Evolutionary conservation across 2,888 invertebrate species (phyloP), one percentile per base, ranked within the genome.

Genomic region (Ochropacha duplaris): DNA sequence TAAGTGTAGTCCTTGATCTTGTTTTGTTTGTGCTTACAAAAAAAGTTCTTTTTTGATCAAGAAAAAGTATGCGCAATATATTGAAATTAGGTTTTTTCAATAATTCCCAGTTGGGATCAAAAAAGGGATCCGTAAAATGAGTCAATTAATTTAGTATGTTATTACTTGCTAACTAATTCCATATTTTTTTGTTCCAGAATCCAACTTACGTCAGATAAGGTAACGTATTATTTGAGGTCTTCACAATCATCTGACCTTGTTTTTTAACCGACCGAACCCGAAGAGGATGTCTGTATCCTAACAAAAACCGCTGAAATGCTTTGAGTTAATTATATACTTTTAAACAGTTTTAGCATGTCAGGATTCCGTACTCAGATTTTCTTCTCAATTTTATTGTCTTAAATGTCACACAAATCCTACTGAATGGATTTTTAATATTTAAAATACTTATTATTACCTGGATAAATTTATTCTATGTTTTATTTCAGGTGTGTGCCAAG

Each of bases 101-200:
- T 5, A 36, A 36, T 36, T 36, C 36, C 36, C 36, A 36, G 5
- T 1, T n/a, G 36, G 36, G 36, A 44, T 19, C 44, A 16, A 9
- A 44, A 19, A 44, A 44, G 44, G 44, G 44, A 44, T 44, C 44
- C 2, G 44, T 6, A 39, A 16, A 44, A 44, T 44, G 16, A 44
- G 19, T 44, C 44, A 44, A 44, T 44, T 44, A 44, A 44, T 19
- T 72, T 69, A 69, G 67, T 64, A 66, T 58, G 57, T 65, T 50
- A 59, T 66, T 62, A 64, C 65, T 65, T 59, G 49, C 54, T 66
- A 55, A 56, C 16, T 54, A 57, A 65, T 49, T 39, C 60, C 52
- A 61, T 65, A 49, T 58, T 66, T 66, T 67, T 61, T 59, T 44
- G 59, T 71, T 71, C 4, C 69, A 71, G 71, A 57, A 63, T 55